Conservation (phyloP, 2,888 invertebrate species). For the Apamea epomidion region DNA sequence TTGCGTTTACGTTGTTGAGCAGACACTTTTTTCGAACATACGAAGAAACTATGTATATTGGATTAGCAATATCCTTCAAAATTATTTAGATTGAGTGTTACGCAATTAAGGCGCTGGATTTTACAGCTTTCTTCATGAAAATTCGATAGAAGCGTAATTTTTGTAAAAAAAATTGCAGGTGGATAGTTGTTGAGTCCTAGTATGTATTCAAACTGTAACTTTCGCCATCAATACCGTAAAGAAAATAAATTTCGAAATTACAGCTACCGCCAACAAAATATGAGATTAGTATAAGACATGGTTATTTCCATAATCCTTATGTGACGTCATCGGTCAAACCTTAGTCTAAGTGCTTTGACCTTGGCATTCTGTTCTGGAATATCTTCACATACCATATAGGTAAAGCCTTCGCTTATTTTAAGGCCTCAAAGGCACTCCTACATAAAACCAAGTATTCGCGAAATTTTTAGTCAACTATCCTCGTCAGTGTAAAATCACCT, state of each 20-base stretch:
- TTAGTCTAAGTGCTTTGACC: conserved; percentile 14
- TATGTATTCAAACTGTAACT: background rate
- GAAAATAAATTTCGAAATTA: background rate
- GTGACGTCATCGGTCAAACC: background rate
- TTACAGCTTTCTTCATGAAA: background rate
- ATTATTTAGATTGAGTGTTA: too few relatives aligned
- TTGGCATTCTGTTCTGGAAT: conserved; percentile 27
- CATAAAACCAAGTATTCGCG: conserved; percentile 47
- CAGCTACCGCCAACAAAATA: background rate
- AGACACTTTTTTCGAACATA: too few relatives aligned
- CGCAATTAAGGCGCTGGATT: too few relatives aligned
- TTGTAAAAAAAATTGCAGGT: background rate
- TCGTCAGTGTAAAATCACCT: conserved; percentile 56
- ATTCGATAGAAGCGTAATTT: background rate
- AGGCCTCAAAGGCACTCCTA: conserved; percentile 35
- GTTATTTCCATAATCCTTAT: background rate
- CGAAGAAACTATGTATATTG: too few relatives aligned
- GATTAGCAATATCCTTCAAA: too few relatives aligned
- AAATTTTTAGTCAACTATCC: conserved; percentile 42
- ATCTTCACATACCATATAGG: conserved; percentile 10
- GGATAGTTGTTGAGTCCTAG: too few relatives aligned
- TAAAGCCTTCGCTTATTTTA: conserved; percentile 35
- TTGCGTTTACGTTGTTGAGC: too few relatives aligned
- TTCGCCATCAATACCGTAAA: background rate
- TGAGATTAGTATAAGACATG: background rate